Evolutionary conservation across 2,888 invertebrate species (phyloP).

Genomic region (Caenorhabditis plicata): DNA sequence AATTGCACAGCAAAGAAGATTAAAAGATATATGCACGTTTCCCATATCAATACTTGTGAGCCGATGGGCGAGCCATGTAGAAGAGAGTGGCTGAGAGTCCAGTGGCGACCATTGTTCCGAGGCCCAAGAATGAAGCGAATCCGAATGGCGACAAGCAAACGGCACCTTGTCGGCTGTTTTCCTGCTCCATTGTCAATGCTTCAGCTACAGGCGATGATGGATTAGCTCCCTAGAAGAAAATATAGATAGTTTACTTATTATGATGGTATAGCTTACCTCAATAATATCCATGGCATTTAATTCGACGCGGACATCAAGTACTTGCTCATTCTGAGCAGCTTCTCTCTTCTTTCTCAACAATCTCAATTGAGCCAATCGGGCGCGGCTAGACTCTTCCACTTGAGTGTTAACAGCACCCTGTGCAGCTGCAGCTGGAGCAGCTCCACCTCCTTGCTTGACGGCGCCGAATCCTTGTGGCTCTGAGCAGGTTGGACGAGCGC

Average conservation of each 20-base stretch:
- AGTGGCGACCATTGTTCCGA: constrained; percentile 42
- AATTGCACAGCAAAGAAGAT: too few relatives aligned
- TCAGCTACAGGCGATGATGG: constrained; percentile 26
- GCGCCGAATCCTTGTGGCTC: constrained; percentile 63
- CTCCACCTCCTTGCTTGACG: constrained; percentile 43
- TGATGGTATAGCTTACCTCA: constrained; percentile 15
- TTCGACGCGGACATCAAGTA: constrained; percentile 52
- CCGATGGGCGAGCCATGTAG: constrained; percentile 36
- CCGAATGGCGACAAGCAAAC: constrained; percentile 43
- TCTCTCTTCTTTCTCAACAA: constrained; percentile 40
- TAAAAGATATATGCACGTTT: too few relatives aligned
- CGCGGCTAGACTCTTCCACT: constrained; percentile 27
- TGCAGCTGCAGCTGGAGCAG: constrained; percentile 21
- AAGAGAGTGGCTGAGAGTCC: constrained; percentile 44
- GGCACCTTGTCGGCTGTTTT: constrained; percentile 17
- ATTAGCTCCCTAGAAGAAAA: constrained; percentile 21
- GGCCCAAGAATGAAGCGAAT: constrained; percentile 44
- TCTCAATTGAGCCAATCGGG: constrained; percentile 35
- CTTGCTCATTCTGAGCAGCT: constrained; percentile 35
- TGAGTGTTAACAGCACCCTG: constrained; percentile 24
- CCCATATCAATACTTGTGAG: constrained; percentile 32
- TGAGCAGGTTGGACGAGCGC: constrained; percentile 60
- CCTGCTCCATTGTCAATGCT: constrained; percentile 22
- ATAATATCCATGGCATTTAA: constrained; percentile 49
- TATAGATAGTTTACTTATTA: not conserved